phyloP scores from a whole-genome alignment of 1,140 invertebrate genomes.

The Hyposmocoma kahamanoa region DNA sequence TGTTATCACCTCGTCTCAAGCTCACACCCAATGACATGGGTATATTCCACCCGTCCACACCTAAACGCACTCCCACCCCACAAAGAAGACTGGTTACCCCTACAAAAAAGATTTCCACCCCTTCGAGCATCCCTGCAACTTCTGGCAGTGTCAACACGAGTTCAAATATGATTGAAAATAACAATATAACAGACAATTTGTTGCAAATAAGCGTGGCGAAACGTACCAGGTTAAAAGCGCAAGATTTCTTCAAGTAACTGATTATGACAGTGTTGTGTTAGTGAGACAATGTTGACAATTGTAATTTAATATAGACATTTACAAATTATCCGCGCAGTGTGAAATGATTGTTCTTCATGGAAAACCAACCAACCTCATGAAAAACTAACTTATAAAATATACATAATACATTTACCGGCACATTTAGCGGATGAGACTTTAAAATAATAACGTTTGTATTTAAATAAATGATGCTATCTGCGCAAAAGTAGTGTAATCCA shows the following conservation, averaged over 20 bases:
- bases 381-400: too few species aligned
- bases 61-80: conserved; percentile 60
- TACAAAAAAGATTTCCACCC: conserved; percentile 24
- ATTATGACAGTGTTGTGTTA: too few species aligned
- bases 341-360: too few species aligned
- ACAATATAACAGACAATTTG: conserved; percentile 84
- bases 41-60: conserved; percentile 52
- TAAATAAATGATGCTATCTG: too few species aligned
- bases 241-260: conserved; percentile 77
- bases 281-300: too few species aligned
- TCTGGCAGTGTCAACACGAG: conserved; percentile 28
- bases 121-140: conserved; percentile 26
- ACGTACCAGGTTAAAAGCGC: conserved; percentile 75
- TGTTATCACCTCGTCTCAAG: conserved; percentile 63
- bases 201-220: conserved; percentile 81
- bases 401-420: too few species aligned
- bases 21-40: conserved; percentile 53
- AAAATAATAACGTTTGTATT: too few species aligned
- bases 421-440: too few species aligned
- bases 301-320: too few species aligned
- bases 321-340: too few species aligned
- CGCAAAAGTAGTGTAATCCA: too few species aligned
- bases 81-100: conserved; percentile 46
- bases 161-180: conserved; percentile 27
- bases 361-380: too few species aligned